Evolutionary conservation across 2,113 vertebrate species (phyloP), one percentile per base, ranked within the genome.

Genomic region (Peromyscus polionotus): DNA sequence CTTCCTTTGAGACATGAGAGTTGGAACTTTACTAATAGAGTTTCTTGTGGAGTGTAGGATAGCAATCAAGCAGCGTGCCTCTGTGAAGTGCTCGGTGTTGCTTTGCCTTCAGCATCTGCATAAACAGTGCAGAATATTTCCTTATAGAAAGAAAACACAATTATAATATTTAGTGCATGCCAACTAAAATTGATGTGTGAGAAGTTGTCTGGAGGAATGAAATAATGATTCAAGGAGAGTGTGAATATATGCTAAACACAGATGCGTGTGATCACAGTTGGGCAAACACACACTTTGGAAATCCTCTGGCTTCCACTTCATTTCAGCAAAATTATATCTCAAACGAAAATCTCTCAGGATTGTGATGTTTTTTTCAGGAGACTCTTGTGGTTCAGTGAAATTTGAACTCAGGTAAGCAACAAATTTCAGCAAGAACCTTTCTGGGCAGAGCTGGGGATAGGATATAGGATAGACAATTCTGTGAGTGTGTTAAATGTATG

Each of bases 71-170:
- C 2, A 86, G 28, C 12, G 92, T 67, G 36, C 5, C 88, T 92
- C 26, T 76, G 26, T 72, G 85, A 93, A 89, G 33, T 45, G 68
- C 8, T 93, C 10, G 61, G 54, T 4, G 73, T 85, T 45, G 59
- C 31, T 63, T 39, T 84, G 12, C 22, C 14, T 68, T 84, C 73
- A 83, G 61, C 16, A 90, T 13, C 28, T 59, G 9, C 33, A 5
- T 84, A 45, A 39, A 68, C 28, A 95, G 45, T 42, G 65, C 81
- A 77, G 22, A 81, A 48, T 67, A 84, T 81, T 94, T 79, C 7
- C 12, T 94, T n/a, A 33, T 26, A 86, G 42, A 48, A 84, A 83
- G 86, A 93, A 93, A 93, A 26, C 14, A 36, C 31, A 94, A 91
- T 79, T 48, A 19, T 51, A 76, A n/a, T 89, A 76, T 81, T 90